Conservation (phyloP, 1,140 invertebrate genomes). For the Sminthurinus signatus region DNA sequence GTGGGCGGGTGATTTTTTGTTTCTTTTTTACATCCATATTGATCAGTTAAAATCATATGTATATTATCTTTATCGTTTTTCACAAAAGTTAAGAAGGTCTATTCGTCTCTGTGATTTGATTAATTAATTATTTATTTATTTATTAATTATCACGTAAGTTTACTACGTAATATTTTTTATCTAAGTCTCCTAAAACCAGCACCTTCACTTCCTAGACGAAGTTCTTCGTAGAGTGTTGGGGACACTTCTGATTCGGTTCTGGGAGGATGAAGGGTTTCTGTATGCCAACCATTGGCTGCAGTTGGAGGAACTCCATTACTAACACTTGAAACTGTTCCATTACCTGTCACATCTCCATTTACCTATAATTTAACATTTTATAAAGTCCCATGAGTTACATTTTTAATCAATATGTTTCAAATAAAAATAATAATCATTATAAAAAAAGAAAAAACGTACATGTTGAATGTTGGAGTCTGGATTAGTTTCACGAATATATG, state of each 20-base stretch:
- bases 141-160: conserved; percentile 36
- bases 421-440: background rate
- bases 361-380: too few species aligned
- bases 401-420: background rate
- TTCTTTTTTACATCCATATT: too few species aligned
- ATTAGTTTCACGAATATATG: conserved; percentile 67
- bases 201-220: conserved; percentile 68
- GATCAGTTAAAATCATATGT: too few species aligned
- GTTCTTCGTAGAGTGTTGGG: conserved; percentile 67
- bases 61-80: too few species aligned
- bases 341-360: conserved; percentile 26
- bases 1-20: too few species aligned
- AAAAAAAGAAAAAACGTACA: conserved; percentile 52
- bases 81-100: too few species aligned
- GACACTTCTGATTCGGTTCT: conserved; percentile 56
- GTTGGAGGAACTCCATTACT: conserved; percentile 41
- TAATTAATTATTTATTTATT: background rate
- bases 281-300: conserved; percentile 49
- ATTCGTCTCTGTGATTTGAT: too few species aligned
- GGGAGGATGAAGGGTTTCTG: conserved; percentile 53
- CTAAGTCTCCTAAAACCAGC: conserved; percentile 70
- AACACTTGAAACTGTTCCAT: conserved; percentile 23
- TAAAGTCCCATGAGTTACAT: too few species aligned
- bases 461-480: conserved; percentile 57
- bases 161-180: too few species aligned